Evolutionary conservation across 1,140 invertebrate species (phyloP).

Genomic region (Dinoponera quadriceps): DNA sequence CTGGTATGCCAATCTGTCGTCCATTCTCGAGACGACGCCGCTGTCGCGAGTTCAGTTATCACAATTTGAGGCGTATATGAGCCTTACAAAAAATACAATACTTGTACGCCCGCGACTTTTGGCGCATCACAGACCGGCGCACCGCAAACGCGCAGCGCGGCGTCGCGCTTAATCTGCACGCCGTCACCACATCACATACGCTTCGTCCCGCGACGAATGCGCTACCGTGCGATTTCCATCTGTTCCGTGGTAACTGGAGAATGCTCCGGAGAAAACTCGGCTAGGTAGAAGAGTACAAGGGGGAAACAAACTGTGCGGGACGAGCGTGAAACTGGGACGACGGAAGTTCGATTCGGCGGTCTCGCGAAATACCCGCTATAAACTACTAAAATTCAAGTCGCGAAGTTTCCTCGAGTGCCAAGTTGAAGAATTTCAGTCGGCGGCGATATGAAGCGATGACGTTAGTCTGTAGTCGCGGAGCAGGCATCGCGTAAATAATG

Average conservation of each 20-base stretch:
- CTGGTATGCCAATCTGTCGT: constrained; percentile 71
- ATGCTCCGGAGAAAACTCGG: not conserved
- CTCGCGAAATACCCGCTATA: constrained; percentile 17
- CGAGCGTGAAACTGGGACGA: constrained; percentile 34
- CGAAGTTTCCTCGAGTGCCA: constrained; percentile 56
- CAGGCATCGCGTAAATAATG: not conserved
- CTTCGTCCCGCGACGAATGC: not conserved
- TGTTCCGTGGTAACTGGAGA: too few relatives aligned
- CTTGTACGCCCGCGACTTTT: constrained; percentile 79
- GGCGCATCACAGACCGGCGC: constrained; percentile 70
- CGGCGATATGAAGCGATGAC: too few relatives aligned
- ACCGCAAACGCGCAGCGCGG: constrained; percentile 45
- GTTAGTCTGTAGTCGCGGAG: too few relatives aligned
- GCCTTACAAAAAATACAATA: constrained; percentile 86
- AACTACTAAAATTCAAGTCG: constrained; percentile 52
- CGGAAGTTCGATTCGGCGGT: constrained; percentile 50
- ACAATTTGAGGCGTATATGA: constrained; percentile 82
- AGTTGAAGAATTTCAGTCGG: constrained; percentile 16
- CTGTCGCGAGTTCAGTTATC: constrained; percentile 84
- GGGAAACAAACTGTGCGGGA: not conserved
- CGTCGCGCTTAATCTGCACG: constrained; percentile 60
- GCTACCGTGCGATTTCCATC: constrained; percentile 10
- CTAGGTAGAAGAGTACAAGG: not conserved
- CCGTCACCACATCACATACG: constrained; percentile 37
- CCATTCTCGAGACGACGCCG: constrained; percentile 77